phyloP scores from a whole-genome alignment of 2,888 invertebrate species.

The Pasiphila rectangulata region DNA sequence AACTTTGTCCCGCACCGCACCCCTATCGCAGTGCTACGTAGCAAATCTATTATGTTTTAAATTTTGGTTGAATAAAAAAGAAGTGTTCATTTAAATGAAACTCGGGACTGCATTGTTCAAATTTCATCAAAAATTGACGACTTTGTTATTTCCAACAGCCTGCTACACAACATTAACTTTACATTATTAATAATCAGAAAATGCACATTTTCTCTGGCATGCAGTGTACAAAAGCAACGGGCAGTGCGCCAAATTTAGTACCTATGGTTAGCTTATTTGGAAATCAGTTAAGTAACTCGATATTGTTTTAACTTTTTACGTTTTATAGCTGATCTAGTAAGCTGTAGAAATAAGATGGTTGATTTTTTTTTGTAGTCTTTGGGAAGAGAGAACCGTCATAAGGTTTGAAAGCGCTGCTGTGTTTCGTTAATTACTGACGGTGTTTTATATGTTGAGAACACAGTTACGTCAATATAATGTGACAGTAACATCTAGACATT shows the following conservation, averaged over 20 bases:
- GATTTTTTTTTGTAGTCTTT: not conserved
- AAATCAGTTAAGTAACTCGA: slow-evolving; percentile 1
- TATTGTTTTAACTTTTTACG: not conserved
- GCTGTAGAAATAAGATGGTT: no score
- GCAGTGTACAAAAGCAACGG: slow-evolving; percentile 31
- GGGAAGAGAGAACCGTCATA: not conserved
- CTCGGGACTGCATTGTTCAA: slow-evolving; percentile 6
- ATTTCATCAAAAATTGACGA: slow-evolving; percentile 8
- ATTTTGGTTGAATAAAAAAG: no score
- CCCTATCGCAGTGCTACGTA: no score
- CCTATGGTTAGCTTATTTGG: slow-evolving; percentile 30
- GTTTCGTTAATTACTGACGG: no score
- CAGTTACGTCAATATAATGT: no score
- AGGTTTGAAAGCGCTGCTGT: no score
- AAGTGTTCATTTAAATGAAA: no score
- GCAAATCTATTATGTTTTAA: no score
- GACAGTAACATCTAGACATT: no score
- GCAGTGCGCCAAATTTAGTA: slow-evolving; percentile 49
- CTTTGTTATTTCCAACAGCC: slow-evolving; percentile 11
- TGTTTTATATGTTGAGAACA: no score
- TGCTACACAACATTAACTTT: slow-evolving; percentile 27
- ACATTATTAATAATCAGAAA: slow-evolving; percentile 37
- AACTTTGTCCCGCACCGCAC: no score
- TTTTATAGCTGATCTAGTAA: not conserved
- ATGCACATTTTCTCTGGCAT: slow-evolving; percentile 35